Conservation (phyloP, 1,140 invertebrate genomes). For the Gonatopus flavifemur region DNA sequence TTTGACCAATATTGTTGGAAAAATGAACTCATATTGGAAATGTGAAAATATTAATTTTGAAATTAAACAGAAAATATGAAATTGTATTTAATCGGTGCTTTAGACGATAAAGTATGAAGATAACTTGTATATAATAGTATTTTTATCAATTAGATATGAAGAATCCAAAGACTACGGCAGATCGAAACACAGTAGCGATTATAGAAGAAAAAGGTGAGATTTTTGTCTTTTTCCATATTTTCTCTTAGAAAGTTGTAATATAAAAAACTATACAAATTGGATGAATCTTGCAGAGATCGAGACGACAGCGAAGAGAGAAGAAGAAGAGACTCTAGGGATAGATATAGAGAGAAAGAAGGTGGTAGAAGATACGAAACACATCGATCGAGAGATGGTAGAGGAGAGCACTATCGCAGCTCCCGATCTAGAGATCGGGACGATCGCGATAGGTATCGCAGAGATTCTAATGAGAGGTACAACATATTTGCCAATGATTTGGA, state of each 20-base stretch:
- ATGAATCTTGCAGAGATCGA: too few relatives aligned
- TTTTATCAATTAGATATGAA: constrained; percentile 10
- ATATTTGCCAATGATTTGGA: background rate
- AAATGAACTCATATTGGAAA: too few relatives aligned
- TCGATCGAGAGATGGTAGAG: background rate
- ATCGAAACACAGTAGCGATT: background rate
- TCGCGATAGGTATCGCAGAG: background rate
- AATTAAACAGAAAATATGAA: too few relatives aligned
- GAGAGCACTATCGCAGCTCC: constrained; percentile 7
- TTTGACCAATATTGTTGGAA: too few relatives aligned
- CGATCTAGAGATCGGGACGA: constrained; percentile 15
- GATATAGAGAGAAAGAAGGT: constrained; percentile 5
- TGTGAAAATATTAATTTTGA: too few relatives aligned
- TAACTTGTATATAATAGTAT: too few relatives aligned
- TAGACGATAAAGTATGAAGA: too few relatives aligned
- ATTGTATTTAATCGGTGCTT: too few relatives aligned
- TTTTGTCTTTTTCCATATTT: background rate
- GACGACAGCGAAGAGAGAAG: constrained; percentile 7
- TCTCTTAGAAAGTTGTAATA: too few relatives aligned
- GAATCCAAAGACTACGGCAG: background rate
- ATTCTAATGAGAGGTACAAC: constrained; percentile 14
- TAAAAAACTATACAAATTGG: too few relatives aligned
- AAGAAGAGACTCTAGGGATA: constrained; percentile 4
- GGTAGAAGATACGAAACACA: background rate
- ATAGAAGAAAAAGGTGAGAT: constrained; percentile 15